These are phyloP conservation scores for Coelopa pilipes DNA, from an alignment of 2,888 invertebrate species.

Conservation along the genomic window DNA sequence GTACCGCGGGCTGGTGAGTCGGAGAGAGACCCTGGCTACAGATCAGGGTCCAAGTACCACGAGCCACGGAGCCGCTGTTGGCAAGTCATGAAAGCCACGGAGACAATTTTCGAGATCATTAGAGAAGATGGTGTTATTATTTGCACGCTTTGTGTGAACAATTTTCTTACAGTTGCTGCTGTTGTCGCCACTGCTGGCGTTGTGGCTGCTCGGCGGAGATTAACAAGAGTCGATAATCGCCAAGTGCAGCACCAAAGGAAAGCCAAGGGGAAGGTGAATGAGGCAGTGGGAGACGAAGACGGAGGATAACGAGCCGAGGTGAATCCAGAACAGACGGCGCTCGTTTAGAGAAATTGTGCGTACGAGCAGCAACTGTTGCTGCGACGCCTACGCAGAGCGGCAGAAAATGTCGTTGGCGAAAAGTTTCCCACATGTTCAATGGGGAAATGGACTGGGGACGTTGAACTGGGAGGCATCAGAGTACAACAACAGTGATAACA, in stretches of 20 bases:
- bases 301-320: neutral
- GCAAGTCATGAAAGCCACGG: conserved; percentile 20
- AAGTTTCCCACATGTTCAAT: too few species aligned
- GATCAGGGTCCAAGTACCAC: neutral
- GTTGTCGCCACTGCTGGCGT: neutral
- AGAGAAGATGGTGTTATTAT: conserved; percentile 65
- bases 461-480: too few species aligned
- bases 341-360: neutral
- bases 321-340: too few species aligned
- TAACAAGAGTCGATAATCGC: conserved; percentile 43
- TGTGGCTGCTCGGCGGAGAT: conserved; percentile 28
- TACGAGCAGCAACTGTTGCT: conserved; percentile 6
- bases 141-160: conserved; percentile 65
- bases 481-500: neutral
- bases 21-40: neutral
- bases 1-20: neutral
- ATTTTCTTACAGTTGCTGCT: conserved; percentile 35
- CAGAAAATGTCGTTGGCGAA: too few species aligned
- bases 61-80: too few species aligned
- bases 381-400: conserved; percentile 13
- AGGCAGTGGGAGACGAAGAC: neutral
- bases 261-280: neutral
- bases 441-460: too few species aligned
- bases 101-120: conserved; percentile 54
- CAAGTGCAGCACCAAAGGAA: neutral